Percentiles rank a stretch among this genome's conserved stretches.
Evolutionary conservation across 2,113 vertebrate genomes (phyloP).

Genomic region (Mionectes macconnelli): DNA sequence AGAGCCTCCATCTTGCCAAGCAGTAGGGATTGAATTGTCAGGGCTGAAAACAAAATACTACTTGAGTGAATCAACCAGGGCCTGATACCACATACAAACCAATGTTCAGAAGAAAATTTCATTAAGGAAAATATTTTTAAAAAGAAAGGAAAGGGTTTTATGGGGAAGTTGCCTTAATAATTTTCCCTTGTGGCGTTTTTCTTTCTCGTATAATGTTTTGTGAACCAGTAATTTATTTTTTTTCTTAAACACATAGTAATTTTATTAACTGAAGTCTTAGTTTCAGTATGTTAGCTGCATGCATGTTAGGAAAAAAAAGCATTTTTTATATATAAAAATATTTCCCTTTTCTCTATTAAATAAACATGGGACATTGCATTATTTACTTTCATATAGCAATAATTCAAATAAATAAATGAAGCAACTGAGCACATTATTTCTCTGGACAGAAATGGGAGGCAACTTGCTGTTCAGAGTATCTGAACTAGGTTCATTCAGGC

Average conservation of each 20-base stretch:
- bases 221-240: background rate
- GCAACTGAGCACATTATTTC: background rate
- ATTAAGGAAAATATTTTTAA: background rate
- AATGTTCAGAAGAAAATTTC: background rate
- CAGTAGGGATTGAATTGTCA: background rate
- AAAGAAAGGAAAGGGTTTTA: background rate
- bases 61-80: background rate
- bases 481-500: conserved; percentile 30
- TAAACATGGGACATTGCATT: background rate
- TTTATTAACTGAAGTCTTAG: background rate
- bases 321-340: background rate
- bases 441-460: conserved; percentile 7
- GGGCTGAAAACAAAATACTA: background rate
- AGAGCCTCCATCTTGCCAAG: conserved; percentile 10
- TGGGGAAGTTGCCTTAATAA: background rate
- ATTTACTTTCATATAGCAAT: conserved; percentile 17
- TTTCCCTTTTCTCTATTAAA: background rate
- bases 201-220: background rate
- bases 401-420: conserved; percentile 40
- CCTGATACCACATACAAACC: background rate
- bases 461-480: conserved; percentile 20
- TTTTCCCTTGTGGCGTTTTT: background rate
- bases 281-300: background rate
- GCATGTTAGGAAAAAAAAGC: background rate
- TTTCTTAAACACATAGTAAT: background rate